Evolutionary conservation across 2,888 invertebrate species (phyloP).

Genomic region (Dryobotodes eremita): DNA sequence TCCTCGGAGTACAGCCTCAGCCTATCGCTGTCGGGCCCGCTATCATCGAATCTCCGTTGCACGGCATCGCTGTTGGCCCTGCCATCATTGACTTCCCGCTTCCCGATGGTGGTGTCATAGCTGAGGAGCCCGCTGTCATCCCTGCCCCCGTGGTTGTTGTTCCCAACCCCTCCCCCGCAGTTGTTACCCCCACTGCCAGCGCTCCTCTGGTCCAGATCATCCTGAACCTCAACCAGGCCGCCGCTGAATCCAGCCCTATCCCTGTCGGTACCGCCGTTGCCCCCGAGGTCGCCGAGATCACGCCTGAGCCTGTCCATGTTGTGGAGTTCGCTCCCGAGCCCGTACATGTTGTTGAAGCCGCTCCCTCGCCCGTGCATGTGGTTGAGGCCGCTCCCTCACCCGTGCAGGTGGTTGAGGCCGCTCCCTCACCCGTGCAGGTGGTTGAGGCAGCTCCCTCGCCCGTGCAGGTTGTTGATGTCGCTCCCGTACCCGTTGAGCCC

Average conservation of each 20-base stretch:
- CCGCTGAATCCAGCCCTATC: conserved; percentile 48
- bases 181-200: conserved; percentile 42
- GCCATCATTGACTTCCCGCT: conserved; percentile 65
- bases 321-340: conserved; percentile 55
- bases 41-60: conserved; percentile 49
- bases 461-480: conserved; percentile 35
- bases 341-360: conserved; percentile 33
- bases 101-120: conserved; percentile 50
- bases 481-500: conserved; percentile 60
- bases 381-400: conserved; percentile 1
- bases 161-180: conserved; percentile 27
- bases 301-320: conserved; percentile 54
- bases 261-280: conserved; percentile 41
- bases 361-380: conserved; percentile 46
- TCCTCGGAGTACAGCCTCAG: conserved; percentile 36
- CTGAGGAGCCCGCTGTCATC: conserved; percentile 21
- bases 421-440: conserved; percentile 38
- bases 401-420: conserved; percentile 45
- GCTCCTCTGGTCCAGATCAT: conserved; percentile 72
- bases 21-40: conserved; percentile 64
- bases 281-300: conserved; percentile 28
- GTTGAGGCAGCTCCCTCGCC: conserved; percentile 42
- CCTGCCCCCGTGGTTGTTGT: conserved; percentile 35
- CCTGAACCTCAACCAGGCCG: conserved; percentile 68
- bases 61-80: conserved; percentile 63